Percentiles rank a stretch among this genome's conserved stretches.
phyloP scores from a whole-genome alignment of 2,797 vertebrate genomes.

The Girardinus metallicus region DNA sequence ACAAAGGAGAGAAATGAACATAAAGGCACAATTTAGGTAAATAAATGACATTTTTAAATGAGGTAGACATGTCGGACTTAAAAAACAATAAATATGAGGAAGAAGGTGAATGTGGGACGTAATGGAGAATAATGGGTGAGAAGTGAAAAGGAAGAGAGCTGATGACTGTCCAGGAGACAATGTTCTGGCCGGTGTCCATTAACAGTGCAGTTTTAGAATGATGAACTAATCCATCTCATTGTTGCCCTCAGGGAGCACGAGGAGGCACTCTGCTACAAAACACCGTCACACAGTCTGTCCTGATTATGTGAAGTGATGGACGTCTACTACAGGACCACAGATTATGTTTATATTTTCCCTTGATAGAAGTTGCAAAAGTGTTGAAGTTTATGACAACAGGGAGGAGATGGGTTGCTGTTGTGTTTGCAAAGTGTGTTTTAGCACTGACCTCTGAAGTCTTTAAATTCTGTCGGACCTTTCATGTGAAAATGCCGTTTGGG shows the following conservation, averaged over 20 bases:
- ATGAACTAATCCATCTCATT: slow-evolving; percentile 58
- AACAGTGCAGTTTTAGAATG: slow-evolving; percentile 28
- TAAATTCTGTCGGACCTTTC: neutral
- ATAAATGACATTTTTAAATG: neutral
- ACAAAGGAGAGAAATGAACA: neutral
- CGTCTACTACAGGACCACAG: slow-evolving; percentile 44
- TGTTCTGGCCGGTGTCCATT: slow-evolving; percentile 32
- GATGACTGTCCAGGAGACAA: slow-evolving; percentile 39
- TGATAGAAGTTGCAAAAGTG: neutral
- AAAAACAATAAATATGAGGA: neutral
- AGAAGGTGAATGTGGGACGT: slow-evolving; percentile 5
- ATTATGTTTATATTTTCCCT: slow-evolving; percentile 23
- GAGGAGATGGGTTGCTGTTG: neutral
- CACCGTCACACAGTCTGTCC: slow-evolving; percentile 25
- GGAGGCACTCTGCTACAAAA: slow-evolving; percentile 25
- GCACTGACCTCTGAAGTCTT: neutral
- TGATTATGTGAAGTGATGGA: slow-evolving; percentile 54
- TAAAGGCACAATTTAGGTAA: neutral
- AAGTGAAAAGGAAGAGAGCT: slow-evolving; percentile 24
- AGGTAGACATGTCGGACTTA: neutral
- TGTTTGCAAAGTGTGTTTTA: neutral
- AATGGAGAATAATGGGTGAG: slow-evolving; percentile 8
- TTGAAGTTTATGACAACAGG: neutral
- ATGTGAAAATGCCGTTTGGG: neutral
- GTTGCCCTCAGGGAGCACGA: slow-evolving; percentile 23